phyloP scores from a whole-genome alignment of 2,113 vertebrate species.

The Gorsachius goisagi region DNA sequence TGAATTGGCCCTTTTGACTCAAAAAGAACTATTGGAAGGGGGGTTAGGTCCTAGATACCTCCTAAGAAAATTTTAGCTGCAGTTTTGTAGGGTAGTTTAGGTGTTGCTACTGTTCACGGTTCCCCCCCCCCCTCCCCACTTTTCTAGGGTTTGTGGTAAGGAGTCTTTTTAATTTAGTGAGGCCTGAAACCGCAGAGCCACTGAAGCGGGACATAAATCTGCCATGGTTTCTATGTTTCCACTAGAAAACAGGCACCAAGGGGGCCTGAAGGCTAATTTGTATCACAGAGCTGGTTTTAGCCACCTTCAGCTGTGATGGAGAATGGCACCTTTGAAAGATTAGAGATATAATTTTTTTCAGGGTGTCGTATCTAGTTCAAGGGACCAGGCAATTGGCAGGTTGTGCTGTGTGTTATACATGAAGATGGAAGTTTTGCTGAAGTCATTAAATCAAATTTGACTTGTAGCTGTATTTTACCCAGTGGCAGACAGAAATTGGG shows the following conservation, averaged over 20 bases:
- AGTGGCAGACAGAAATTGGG: not conserved
- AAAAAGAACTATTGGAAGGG: not conserved
- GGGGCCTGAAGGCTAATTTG: not conserved
- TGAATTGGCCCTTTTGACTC: not conserved
- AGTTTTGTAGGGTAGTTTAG: not conserved
- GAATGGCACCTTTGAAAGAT: not conserved
- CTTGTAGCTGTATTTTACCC: not conserved
- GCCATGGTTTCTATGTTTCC: not conserved
- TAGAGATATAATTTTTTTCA: not conserved
- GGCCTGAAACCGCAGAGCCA: not conserved
- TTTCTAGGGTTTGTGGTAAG: not conserved
- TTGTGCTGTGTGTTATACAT: not conserved
- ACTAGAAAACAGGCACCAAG: not conserved
- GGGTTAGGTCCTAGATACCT: not conserved
- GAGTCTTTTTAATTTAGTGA: not conserved
- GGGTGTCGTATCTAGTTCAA: not conserved
- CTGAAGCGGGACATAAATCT: not conserved
- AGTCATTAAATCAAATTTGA: not conserved
- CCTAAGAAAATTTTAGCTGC: not conserved
- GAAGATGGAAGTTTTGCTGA: not conserved
- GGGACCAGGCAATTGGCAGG: not conserved
- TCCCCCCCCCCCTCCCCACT: fast-evolving
- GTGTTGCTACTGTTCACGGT: not conserved
- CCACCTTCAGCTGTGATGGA: not conserved
- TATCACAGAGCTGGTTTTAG: not conserved